Evolutionary conservation across 2,888 invertebrate genomes (phyloP).

Genomic region (Cryptocheilus praepositus): DNA sequence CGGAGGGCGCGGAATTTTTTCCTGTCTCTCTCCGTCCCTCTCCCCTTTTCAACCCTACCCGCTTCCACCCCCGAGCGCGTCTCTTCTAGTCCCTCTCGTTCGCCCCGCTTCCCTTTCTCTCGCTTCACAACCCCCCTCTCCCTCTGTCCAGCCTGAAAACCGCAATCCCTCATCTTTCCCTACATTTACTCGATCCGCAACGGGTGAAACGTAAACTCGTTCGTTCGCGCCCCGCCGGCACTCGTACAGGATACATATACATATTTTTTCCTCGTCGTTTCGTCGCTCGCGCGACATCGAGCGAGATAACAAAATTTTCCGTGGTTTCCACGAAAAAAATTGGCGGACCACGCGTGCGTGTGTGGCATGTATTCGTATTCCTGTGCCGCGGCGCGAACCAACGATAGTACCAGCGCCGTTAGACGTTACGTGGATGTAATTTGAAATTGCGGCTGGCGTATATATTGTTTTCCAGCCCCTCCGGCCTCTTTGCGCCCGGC

Average conservation of each 20-base stretch:
- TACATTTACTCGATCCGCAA: constrained; percentile 66
- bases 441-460: constrained; percentile 6
- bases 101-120: constrained; percentile 27
- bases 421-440: constrained; percentile 13
- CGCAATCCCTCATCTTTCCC: constrained; percentile 68
- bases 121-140: constrained; percentile 3
- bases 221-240: constrained; percentile 48
- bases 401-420: constrained; percentile 42
- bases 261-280: constrained; percentile 34
- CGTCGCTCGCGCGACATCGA: constrained; percentile 47
- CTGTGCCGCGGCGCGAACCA: constrained; percentile 27
- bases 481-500: too few species aligned
- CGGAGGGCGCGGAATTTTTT: constrained; percentile 56
- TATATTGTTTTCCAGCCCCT: too few species aligned
- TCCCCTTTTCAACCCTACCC: constrained; percentile 28
- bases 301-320: constrained; percentile 57
- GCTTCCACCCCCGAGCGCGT: constrained; percentile 21
- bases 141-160: constrained; percentile 59
- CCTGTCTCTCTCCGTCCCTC: constrained; percentile 5
- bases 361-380: constrained; percentile 22
- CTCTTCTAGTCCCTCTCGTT: constrained; percentile 32
- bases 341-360: constrained; percentile 4
- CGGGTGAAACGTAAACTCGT: constrained; percentile 66
- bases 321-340: constrained; percentile 38
- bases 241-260: constrained; percentile 9